Base-by-base conservation (phyloP, 2,797 vertebrate species). In the Microctenopoma steveboyesi region DNA sequence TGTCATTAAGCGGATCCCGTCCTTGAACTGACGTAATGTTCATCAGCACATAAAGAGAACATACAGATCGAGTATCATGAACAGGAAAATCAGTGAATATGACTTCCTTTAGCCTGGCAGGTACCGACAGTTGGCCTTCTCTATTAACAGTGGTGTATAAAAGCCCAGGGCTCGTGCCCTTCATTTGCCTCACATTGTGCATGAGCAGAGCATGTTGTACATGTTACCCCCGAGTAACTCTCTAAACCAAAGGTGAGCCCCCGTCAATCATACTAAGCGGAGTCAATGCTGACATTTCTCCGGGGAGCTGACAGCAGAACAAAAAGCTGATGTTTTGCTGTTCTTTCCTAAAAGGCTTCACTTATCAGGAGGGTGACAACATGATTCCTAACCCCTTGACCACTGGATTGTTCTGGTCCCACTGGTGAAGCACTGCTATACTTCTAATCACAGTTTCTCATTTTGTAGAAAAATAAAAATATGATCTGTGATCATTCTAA, bases 221-320 rank as follows among this genome's bases (percentile, higher is more conserved):
- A 83, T 49, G 83, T 81, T 85, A 82, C 72, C 72, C 69, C 66
- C 65, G 84, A 78, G 74, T 83, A 82, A 83, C 76, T 85, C 75
- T 81, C 77, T 40, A 76, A 88, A 80, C 49, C 74, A 78, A 78
- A 86, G 88, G 80, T 89, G 87, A 83, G 72, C 60, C 74, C 74
- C 79, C 80, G 88, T 92, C 92, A 90, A 86, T 93, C 89, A 85
- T 62, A 52, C 43, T 47, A 72, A 67, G 59, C 70, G 60, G 89
- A 92, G 89, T 90, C 78, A 72, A 78, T 81, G 86, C 66, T 46
- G 52, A 73, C 84, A 47, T 76, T 60, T 79, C 85, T 86, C 82
- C 59, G 27, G 82, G 79, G 82, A 79, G 84, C 83, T 85, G 87
- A 90, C 83, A 85, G 63, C 72, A 66, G 69, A 79, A 82, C 74